These are phyloP conservation scores for Cyprinus carpio DNA, from an alignment of 2,113 vertebrate species.

Conservation along the genomic window DNA sequence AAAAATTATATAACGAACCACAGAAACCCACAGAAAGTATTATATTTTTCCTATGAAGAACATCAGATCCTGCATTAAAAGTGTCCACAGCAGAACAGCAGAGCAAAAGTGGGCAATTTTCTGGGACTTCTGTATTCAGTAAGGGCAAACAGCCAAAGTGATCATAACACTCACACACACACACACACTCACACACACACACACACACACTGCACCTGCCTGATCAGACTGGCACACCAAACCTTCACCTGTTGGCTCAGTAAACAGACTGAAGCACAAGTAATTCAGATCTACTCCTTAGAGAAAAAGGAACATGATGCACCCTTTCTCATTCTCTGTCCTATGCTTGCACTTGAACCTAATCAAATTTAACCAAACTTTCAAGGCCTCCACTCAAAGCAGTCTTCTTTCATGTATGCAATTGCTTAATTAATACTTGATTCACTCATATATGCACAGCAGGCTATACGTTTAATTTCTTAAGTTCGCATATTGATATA, in stretches of 20 bases:
- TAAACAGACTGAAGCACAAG: neutral
- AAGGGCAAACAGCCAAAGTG: conserved; percentile 4
- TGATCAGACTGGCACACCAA: conserved; percentile 14
- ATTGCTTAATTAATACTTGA: neutral
- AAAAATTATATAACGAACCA: neutral
- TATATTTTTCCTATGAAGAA: neutral
- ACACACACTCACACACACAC: neutral
- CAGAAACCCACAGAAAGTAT: neutral
- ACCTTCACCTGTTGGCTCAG: neutral
- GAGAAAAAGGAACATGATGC: neutral
- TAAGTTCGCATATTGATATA: neutral
- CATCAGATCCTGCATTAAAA: neutral
- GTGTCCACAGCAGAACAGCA: neutral
- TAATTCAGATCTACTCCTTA: neutral
- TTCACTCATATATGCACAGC: neutral
- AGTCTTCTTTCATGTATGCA: neutral
- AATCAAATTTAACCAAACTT: neutral
- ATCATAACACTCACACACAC: neutral
- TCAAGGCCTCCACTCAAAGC: neutral
- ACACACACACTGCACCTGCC: conserved; percentile 3
- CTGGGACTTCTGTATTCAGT: neutral
- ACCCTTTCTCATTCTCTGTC: neutral
- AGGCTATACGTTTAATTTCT: neutral
- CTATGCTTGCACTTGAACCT: neutral
- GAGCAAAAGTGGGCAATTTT: neutral